Evolutionary conservation across 1,140 invertebrate genomes (phyloP).

Genomic region (Neuroterus valhalla): DNA sequence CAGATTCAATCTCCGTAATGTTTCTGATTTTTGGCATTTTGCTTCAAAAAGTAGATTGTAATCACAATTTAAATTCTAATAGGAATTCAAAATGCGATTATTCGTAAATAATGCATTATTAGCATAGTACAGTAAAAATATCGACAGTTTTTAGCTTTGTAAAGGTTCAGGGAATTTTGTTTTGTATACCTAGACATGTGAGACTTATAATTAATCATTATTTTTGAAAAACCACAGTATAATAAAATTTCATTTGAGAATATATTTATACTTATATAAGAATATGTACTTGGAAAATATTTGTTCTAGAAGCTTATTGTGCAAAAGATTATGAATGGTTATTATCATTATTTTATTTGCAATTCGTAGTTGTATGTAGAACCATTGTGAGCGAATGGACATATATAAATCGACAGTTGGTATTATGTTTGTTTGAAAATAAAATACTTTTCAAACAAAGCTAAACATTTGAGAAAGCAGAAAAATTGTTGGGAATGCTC

Average conservation of each 20-base stretch:
- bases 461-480: too few relatives aligned
- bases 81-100: too few relatives aligned
- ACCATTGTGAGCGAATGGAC: constrained; percentile 17
- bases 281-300: constrained; percentile 34
- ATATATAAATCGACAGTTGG: constrained; percentile 13
- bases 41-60: too few relatives aligned
- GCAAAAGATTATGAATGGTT: constrained; percentile 28
- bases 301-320: neutral
- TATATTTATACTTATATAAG: constrained; percentile 35
- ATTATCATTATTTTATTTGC: neutral
- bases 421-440: constrained; percentile 13
- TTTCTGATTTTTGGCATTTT: too few relatives aligned
- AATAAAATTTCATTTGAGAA: constrained; percentile 24
- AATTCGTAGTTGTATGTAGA: constrained; percentile 7
- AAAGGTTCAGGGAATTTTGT: constrained; percentile 54
- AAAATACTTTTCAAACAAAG: too few relatives aligned
- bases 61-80: too few relatives aligned
- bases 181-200: constrained; percentile 37
- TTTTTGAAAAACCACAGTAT: constrained; percentile 33
- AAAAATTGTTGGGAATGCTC: too few relatives aligned
- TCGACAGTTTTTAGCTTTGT: neutral
- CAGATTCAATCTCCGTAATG: too few relatives aligned
- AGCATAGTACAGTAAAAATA: constrained; percentile 31
- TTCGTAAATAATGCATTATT: constrained; percentile 19
- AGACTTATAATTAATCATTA: constrained; percentile 25